Evolutionary conservation across 2,888 invertebrate genomes (phyloP), one percentile per base, ranked within the genome.

Genomic region (Lacanobia wlatinum): DNA sequence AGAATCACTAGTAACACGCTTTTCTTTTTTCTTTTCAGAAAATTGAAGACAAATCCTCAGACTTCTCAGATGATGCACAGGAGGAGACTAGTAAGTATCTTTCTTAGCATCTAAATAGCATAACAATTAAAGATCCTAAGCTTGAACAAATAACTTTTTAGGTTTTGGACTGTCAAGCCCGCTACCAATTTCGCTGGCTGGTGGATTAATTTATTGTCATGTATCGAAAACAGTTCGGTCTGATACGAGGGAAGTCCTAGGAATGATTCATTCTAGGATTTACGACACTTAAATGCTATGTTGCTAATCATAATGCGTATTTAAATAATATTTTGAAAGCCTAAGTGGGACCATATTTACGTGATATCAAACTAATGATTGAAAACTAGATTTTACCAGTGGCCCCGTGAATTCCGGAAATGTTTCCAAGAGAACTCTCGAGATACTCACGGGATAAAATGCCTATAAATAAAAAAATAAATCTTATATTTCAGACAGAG

Each of bases 1-100:
- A 56, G 1, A 50, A n/a, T 10, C 5, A 50, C 40, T n/a, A 60
- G 38, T 60, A 28, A 56, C 12, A 53, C 9, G 4, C 6, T 12
- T 46, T 43, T 63, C 4, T 46, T 46, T 43, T 28, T 28, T 34
- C 1, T 64, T 80, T 82, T 12, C 86, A 87, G 87, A 83, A 81
- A 50, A 77, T 86, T 4, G 87, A 83, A 53, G 86, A 86, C 21
- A 76, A 65, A 12, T 76, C 84, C 14, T 82, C 86, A 1, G 85
- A 86, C 6, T 18, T 70, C 1, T 87, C 86, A 10, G 84, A 84
- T 16, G 80, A 86, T 58, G 69, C 74, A 5, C 76, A 80, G 16
- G 86, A 78, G 40, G 86, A 87, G 60, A 77, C 77, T 10, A 75
- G 86, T 86, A 76, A 87, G 86, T 87, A 79, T 28, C 28, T 55